Percentiles rank a stretch among this genome's conserved stretches.
phyloP scores from a whole-genome alignment of 1,140 invertebrate genomes.

The Goniozus legneri region DNA sequence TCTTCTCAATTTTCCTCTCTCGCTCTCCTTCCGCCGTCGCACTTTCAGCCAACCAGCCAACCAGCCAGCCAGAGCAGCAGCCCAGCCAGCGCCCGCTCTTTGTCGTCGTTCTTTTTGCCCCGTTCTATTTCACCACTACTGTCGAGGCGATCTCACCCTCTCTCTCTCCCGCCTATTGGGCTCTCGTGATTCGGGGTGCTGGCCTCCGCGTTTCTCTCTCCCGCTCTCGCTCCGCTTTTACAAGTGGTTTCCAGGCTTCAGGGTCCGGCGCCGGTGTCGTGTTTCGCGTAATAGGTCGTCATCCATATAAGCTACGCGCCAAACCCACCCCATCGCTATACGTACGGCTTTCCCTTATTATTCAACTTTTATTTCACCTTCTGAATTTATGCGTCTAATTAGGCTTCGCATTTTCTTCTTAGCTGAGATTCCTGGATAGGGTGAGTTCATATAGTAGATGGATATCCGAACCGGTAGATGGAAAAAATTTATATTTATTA shows the following conservation, averaged over 20 bases:
- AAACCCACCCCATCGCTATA: background rate
- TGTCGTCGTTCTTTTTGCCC: slow-evolving; percentile 27
- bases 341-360: background rate
- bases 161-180: too few species aligned
- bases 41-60: too few species aligned
- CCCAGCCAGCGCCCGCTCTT: slow-evolving; percentile 13
- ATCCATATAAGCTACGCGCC: slow-evolving; percentile 32
- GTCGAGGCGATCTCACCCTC: background rate
- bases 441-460: too few species aligned
- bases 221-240: slow-evolving; percentile 19
- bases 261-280: slow-evolving; percentile 42
- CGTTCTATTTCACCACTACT: slow-evolving; percentile 20
- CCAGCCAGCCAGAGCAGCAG: too few species aligned
- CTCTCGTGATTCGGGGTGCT: too few species aligned
- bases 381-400: too few species aligned
- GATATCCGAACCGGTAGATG: too few species aligned
- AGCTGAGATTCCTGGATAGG: too few species aligned
- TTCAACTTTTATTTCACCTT: background rate
- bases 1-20: background rate
- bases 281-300: slow-evolving; percentile 44
- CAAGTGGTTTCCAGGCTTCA: slow-evolving; percentile 34
- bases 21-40: background rate
- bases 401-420: too few species aligned
- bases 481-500: too few species aligned
- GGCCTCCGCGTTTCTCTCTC: background rate